Percentiles rank a stretch among this genome's conserved stretches.
Evolutionary conservation across 2,113 vertebrate genomes (phyloP).

Genomic region (Uria lomvia): DNA sequence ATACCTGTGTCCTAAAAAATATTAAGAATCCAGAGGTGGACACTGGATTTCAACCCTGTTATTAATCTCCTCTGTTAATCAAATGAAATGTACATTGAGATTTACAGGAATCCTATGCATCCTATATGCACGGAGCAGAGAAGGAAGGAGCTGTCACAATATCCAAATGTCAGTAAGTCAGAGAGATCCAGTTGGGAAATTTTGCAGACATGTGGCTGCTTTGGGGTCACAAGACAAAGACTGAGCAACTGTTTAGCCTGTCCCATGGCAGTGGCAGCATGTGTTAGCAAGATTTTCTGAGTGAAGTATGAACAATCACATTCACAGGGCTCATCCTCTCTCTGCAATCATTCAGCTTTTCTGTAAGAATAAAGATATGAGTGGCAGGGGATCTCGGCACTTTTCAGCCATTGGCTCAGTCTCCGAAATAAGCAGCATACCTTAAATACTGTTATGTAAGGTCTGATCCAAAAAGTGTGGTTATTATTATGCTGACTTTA

Average conservation of each 20-base stretch:
- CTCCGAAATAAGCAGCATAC: background rate
- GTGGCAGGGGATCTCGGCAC: background rate
- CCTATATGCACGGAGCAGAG: fast-evolving
- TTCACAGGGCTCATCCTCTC: background rate
- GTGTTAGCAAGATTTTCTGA: background rate
- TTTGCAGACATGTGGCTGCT: background rate
- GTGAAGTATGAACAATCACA: background rate
- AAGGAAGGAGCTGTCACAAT: background rate
- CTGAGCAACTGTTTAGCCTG: background rate
- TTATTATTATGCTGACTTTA: background rate
- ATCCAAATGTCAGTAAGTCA: background rate
- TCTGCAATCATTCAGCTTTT: background rate
- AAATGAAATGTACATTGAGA: background rate
- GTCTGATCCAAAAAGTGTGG: background rate
- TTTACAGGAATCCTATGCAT: background rate
- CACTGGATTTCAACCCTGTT: background rate
- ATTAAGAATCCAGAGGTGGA: background rate
- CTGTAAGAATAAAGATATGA: background rate
- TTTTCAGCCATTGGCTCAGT: background rate
- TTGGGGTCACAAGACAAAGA: background rate
- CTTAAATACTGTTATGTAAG: background rate
- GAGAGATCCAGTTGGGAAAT: background rate
- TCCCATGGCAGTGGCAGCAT: background rate
- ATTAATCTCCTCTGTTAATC: background rate
- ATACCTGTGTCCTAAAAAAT: background rate